Evolutionary conservation across 2,888 invertebrate species (phyloP).

Genomic region (Dolomedes plantarius): DNA sequence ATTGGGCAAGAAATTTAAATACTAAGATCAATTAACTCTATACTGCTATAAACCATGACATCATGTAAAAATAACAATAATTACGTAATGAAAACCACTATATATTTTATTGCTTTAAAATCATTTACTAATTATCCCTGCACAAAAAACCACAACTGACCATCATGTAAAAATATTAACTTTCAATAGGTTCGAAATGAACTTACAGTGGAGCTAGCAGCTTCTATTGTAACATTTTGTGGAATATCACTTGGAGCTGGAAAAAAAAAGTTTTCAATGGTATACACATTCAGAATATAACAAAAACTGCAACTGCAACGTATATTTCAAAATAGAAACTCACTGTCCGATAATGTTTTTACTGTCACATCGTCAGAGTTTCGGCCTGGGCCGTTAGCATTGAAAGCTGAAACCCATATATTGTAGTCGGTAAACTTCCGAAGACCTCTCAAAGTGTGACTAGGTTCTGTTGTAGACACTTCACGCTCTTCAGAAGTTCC

Average conservation of each 20-base stretch:
- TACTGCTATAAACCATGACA: too few relatives aligned
- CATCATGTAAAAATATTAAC: too few relatives aligned
- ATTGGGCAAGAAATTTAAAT: too few relatives aligned
- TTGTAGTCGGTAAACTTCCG: slow-evolving; percentile 87
- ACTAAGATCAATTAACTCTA: too few relatives aligned
- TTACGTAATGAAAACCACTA: too few relatives aligned
- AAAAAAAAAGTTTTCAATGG: background rate
- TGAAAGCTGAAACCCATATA: slow-evolving; percentile 86
- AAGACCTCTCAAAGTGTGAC: slow-evolving; percentile 81
- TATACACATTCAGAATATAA: background rate
- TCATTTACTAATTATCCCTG: too few relatives aligned
- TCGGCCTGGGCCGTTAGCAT: slow-evolving; percentile 85
- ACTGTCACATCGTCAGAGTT: slow-evolving; percentile 85
- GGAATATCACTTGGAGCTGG: slow-evolving; percentile 89
- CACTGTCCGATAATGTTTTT: slow-evolving; percentile 85
- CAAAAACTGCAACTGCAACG: too few relatives aligned
- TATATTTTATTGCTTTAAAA: too few relatives aligned
- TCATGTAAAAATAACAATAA: too few relatives aligned
- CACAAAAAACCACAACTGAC: too few relatives aligned
- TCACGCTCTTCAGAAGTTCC: slow-evolving; percentile 80
- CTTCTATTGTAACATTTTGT: slow-evolving; percentile 88
- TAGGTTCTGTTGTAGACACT: slow-evolving; percentile 81
- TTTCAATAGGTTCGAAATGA: background rate
- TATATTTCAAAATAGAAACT: too few relatives aligned
- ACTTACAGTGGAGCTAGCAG: slow-evolving; percentile 88